Conservation (phyloP, 2,113 vertebrate species). For the Otus sunia region DNA sequence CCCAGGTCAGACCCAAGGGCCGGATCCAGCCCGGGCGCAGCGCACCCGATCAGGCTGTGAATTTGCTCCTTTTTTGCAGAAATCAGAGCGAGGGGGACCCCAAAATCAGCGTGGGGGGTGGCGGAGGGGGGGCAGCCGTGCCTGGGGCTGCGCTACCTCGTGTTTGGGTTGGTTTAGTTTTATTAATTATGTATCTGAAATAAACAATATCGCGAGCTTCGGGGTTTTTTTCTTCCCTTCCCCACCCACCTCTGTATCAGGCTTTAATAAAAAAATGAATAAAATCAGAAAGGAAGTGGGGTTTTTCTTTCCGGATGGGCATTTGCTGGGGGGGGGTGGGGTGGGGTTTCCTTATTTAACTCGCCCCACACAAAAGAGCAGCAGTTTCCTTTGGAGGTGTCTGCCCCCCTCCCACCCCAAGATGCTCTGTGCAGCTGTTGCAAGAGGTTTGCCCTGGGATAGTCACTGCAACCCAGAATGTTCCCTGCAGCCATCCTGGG, state of each 20-base stretch:
- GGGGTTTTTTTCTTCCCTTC: not conserved
- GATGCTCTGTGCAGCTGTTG: fast-evolving
- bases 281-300: not conserved
- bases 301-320: not conserved
- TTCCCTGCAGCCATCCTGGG: not conserved
- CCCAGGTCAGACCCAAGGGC: not conserved
- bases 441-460: too few species aligned
- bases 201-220: not conserved
- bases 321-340: not conserved
- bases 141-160: fast-evolving
- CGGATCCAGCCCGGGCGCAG: not conserved
- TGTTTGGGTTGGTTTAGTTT: not conserved
- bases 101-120: not conserved
- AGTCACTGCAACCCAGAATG: fast-evolving
- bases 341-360: not conserved
- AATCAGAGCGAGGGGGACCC: fast-evolving
- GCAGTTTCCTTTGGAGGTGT: not conserved
- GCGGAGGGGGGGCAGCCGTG: not conserved
- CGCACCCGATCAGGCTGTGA: not conserved
- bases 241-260: not conserved
- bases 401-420: fast-evolving
- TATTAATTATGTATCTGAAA: not conserved
- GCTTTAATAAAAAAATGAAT: not conserved
- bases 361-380: not conserved
- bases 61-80: not conserved